Evolutionary conservation across 2,888 invertebrate genomes (phyloP).

Genomic region (Hirtodrosophila cameraria): DNA sequence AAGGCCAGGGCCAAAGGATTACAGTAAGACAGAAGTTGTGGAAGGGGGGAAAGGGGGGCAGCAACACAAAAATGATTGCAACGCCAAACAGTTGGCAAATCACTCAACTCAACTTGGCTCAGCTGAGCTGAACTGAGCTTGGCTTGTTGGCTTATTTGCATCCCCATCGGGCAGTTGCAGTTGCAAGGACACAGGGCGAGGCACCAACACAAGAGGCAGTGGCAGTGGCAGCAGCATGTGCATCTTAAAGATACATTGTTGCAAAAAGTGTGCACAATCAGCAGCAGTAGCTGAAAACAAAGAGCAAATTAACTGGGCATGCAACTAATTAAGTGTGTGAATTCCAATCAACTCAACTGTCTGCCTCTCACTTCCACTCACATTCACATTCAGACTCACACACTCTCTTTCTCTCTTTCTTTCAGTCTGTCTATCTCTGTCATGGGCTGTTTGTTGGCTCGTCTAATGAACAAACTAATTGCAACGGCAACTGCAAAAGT

Average conservation of each 20-base stretch:
- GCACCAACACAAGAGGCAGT: too few relatives aligned
- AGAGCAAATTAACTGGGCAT: constrained; percentile 57
- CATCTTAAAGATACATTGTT: constrained; percentile 56
- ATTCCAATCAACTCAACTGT: constrained; percentile 65
- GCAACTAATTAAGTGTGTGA: constrained; percentile 76
- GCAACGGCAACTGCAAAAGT: constrained; percentile 74
- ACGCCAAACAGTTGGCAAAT: constrained; percentile 43
- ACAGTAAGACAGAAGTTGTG: constrained; percentile 14
- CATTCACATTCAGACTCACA: too few relatives aligned
- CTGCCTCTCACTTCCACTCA: too few relatives aligned
- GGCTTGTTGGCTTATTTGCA: constrained; percentile 55
- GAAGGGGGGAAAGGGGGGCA: too few relatives aligned
- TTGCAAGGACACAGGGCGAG: constrained; percentile 11
- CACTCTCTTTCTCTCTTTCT: background rate
- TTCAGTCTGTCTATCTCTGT: constrained; percentile 23
- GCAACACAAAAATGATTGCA: constrained; percentile 30
- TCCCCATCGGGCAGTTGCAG: constrained; percentile 17
- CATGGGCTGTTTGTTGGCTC: constrained; percentile 54
- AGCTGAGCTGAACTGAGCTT: background rate
- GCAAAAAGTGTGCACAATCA: constrained; percentile 49
- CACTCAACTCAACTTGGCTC: constrained; percentile 35
- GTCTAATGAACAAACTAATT: constrained; percentile 80
- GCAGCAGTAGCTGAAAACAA: constrained; percentile 35
- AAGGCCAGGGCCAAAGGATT: constrained; percentile 25
- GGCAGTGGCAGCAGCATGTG: constrained; percentile 22